These are phyloP conservation scores for Holocentrus rufus DNA, from an alignment of 2,797 vertebrate species.

Conservation along the genomic window DNA sequence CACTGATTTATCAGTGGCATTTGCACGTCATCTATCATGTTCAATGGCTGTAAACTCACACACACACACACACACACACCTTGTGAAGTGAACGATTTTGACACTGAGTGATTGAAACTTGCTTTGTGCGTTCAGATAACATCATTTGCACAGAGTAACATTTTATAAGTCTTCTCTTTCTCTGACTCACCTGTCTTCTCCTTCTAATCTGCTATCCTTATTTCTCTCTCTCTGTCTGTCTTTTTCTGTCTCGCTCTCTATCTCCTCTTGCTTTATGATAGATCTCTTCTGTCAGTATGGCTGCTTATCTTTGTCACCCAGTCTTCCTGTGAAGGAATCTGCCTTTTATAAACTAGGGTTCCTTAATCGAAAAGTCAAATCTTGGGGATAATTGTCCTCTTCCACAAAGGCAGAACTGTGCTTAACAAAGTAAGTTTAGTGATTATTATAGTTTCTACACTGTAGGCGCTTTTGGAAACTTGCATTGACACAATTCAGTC, in stretches of 20 bases:
- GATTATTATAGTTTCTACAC: not conserved
- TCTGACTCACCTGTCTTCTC: constrained; percentile 43
- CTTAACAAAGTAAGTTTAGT: constrained; percentile 10
- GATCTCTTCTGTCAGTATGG: constrained; percentile 55
- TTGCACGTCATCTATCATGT: constrained; percentile 57
- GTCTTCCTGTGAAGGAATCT: constrained; percentile 42
- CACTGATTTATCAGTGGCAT: constrained; percentile 48
- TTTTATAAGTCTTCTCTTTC: constrained; percentile 48
- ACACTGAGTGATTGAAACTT: constrained; percentile 57
- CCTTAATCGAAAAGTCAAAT: constrained; percentile 31
- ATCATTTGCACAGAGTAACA: constrained; percentile 47
- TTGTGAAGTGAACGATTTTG: constrained; percentile 57
- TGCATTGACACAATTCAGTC: not conserved
- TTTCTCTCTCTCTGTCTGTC: constrained; percentile 10
- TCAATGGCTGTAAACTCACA: constrained; percentile 51
- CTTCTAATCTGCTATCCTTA: constrained; percentile 22
- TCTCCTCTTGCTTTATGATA: constrained; percentile 59
- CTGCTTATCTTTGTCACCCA: constrained; percentile 64
- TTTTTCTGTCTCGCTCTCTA: constrained; percentile 22
- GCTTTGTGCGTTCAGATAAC: constrained; percentile 45
- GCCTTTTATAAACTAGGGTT: constrained; percentile 49
- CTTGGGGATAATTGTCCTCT: constrained; percentile 22
- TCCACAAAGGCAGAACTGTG: constrained; percentile 29
- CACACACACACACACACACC: constrained; percentile 34
- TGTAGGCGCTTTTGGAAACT: not conserved